Percentiles rank a stretch among this genome's conserved stretches.
These are phyloP conservation scores for Plagiodera versicolora DNA, from an alignment of 2,888 invertebrate species.

Conservation along the genomic window DNA sequence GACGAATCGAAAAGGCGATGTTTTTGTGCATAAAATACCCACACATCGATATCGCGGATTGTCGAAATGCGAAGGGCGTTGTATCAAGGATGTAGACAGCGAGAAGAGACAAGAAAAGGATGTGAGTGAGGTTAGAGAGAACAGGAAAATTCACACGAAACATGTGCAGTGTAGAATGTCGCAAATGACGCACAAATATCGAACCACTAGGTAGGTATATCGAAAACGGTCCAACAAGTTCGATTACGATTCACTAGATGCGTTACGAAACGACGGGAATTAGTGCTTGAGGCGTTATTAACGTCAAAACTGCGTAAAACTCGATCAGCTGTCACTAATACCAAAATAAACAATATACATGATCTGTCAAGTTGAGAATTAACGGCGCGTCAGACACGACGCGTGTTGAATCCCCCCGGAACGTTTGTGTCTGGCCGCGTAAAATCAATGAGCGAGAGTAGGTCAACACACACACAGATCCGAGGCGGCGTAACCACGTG, in stretches of 20 bases:
- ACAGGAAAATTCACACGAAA: constrained; percentile 25
- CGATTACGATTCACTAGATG: not conserved
- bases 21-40: no score
- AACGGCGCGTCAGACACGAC: constrained; percentile 31
- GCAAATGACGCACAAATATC: constrained; percentile 17
- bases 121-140: constrained; percentile 9
- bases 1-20: no score
- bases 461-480: constrained; percentile 46
- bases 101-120: not conserved
- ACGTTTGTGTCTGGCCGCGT: constrained; percentile 41
- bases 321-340: no score
- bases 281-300: no score
- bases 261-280: no score
- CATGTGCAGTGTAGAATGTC: constrained; percentile 25
- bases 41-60: no score
- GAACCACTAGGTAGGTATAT: not conserved
- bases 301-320: no score
- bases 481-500: constrained; percentile 35
- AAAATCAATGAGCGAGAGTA: constrained; percentile 48
- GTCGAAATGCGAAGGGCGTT: constrained; percentile 13
- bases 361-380: no score
- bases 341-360: no score
- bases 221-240: not conserved
- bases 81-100: constrained; percentile 8
- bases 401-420: constrained; percentile 38